Evolutionary conservation across 2,888 invertebrate genomes (phyloP), one percentile per base, ranked within the genome.

Genomic region (Cistogaster globosa): DNA sequence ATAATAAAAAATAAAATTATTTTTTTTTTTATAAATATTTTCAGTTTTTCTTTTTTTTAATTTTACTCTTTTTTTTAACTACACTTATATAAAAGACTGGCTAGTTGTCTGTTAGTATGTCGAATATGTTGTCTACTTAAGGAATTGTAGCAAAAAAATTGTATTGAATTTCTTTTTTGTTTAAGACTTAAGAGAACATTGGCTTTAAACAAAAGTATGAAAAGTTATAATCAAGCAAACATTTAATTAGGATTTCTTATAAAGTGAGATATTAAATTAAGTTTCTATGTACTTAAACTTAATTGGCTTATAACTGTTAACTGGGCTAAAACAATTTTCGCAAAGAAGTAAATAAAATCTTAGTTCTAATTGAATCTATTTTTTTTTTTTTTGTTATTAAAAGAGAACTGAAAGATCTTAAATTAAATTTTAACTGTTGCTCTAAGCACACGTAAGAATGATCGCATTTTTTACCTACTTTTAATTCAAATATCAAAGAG

Each of bases 21-120:
- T 32, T 32, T 32, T 32, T 76, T 82, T 76, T 76, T 65, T 57
- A 74, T 74, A 57, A 79, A 63, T 72, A 72, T 72, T 71, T 78
- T 78, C 53, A 71, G 22, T 71, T 51, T 32, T 68, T 76, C 32
- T 65, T 4, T 53, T 62, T 32, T 58, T 38, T 14, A 4, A 11
- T 45, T 18, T 55, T 76, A 42, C 48, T 76, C 11, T 51, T 55
- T 68, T 38, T 62, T 69, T 36, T 55, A 78, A 55, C 32, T 42
- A 20, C 57, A 42, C 38, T 80, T 80, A 80, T 58, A 51, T 72
- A 80, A 80, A 42, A 16, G 26, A 8, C 48, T 57, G 22, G 6
- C 65, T 53, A 63, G 14, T 38, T 67, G 18, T 32, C 55, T 55
- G 69, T 20, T 53, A 16, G 4, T 26, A 26, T 26, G 45, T 63